Percentiles rank a stretch among this genome's conserved stretches.
These are phyloP conservation scores for Melospiza melodia DNA, from an alignment of 2,113 vertebrate genomes.

Conservation along the genomic window DNA sequence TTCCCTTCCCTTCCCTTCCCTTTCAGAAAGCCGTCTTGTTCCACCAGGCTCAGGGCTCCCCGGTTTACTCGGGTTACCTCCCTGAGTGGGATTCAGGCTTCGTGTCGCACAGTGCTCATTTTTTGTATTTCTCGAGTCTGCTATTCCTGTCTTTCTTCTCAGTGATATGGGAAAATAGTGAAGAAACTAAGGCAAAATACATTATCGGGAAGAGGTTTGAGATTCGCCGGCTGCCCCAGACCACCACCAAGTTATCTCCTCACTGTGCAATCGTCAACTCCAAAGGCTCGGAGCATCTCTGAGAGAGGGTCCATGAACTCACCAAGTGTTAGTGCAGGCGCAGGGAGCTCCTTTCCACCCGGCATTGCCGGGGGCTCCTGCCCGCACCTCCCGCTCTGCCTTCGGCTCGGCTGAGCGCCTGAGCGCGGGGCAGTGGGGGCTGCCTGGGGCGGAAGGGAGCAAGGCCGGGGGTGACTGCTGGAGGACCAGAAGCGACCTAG, in stretches of 20 bases:
- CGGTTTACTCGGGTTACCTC: background rate
- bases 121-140: background rate
- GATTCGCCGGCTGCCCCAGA: background rate
- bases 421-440: background rate
- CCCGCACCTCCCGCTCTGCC: background rate
- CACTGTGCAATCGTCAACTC: background rate
- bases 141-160: background rate
- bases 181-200: background rate
- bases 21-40: background rate
- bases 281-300: background rate
- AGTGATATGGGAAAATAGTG: background rate
- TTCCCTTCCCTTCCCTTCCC: background rate
- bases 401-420: too few relatives aligned
- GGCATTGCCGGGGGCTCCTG: background rate
- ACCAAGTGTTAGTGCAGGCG: background rate
- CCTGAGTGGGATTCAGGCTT: fast-evolving
- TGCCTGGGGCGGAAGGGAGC: background rate
- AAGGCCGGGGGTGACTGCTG: too few relatives aligned
- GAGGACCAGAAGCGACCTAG: background rate
- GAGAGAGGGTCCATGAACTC: background rate
- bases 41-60: background rate
- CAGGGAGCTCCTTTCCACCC: background rate
- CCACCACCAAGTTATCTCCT: background rate
- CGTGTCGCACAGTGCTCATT: fast-evolving
- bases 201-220: background rate